phyloP scores from a whole-genome alignment of 2,797 vertebrate species.

The Clamator glandarius region DNA sequence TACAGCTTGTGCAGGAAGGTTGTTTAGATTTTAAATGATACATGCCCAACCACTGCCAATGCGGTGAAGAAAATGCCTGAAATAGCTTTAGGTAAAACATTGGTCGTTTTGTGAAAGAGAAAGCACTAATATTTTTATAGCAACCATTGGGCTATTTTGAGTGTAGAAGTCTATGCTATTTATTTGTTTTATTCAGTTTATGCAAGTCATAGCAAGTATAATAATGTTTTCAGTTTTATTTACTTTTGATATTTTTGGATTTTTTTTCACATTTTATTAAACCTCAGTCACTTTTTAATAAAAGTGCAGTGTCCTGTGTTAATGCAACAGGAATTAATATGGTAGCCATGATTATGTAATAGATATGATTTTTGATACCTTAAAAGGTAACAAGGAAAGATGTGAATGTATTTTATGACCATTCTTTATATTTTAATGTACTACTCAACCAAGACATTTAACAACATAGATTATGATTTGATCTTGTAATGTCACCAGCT shows the following conservation, averaged over 20 bases:
- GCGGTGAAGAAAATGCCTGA: not conserved
- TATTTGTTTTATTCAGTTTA: not conserved
- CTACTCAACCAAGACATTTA: not conserved
- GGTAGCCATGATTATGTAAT: not conserved
- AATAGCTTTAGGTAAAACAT: not conserved
- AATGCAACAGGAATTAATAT: not conserved
- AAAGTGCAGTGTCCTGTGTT: not conserved
- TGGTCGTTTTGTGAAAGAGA: not conserved
- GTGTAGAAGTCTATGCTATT: not conserved
- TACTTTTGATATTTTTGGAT: not conserved
- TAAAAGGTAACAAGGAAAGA: not conserved
- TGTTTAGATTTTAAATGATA: not conserved
- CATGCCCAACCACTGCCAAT: not conserved
- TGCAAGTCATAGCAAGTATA: not conserved
- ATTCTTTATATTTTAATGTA: not conserved
- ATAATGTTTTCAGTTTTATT: not conserved
- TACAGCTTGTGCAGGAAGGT: not conserved
- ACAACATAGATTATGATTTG: no score
- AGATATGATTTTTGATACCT: not conserved
- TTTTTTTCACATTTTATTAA: not conserved
- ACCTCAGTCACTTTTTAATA: not conserved
- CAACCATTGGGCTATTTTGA: not conserved
- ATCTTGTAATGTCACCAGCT: no score
- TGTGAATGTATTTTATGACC: not conserved
- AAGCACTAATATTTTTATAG: not conserved